phyloP scores from a whole-genome alignment of 2,113 vertebrate species.

The Malurus cyaneus region DNA sequence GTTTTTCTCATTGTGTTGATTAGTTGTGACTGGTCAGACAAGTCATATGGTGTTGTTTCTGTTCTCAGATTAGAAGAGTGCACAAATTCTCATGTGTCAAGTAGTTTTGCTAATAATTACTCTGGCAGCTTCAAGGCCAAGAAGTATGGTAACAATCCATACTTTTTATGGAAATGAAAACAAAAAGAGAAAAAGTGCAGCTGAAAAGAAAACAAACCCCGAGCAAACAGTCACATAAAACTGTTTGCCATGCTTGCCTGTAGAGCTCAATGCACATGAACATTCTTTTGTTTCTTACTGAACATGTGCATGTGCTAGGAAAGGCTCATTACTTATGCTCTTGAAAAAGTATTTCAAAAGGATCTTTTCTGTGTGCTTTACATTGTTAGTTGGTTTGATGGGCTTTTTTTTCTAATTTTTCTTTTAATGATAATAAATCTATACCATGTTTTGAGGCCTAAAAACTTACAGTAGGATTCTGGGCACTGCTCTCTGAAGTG shows the following conservation, averaged over 20 bases:
- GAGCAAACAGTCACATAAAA: conserved; percentile 13
- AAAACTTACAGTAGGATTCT: not conserved
- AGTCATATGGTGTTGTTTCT: conserved; percentile 62
- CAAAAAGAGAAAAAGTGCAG: not conserved
- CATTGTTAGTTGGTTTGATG: not conserved
- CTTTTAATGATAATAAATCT: not conserved
- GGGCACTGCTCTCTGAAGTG: not conserved
- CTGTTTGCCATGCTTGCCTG: not conserved
- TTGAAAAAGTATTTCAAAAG: conserved; percentile 14
- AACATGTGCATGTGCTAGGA: not conserved
- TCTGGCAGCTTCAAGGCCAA: not conserved
- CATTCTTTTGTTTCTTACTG: not conserved
- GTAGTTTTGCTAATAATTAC: conserved; percentile 35
- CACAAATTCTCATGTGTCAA: conserved; percentile 35
- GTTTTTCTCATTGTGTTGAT: conserved; percentile 57
- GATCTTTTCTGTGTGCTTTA: not conserved
- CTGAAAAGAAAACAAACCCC: conserved; percentile 1
- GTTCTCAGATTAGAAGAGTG: conserved; percentile 9
- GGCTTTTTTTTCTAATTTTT: not conserved
- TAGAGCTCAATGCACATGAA: not conserved
- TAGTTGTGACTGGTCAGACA: conserved; percentile 62
- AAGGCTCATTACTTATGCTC: not conserved
- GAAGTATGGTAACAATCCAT: not conserved
- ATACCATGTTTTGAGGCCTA: not conserved
- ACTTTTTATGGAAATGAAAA: not conserved